These are phyloP conservation scores for Aplidium turbinatum DNA, from an alignment of 23 tunicate genomes.

Conservation along the genomic window DNA sequence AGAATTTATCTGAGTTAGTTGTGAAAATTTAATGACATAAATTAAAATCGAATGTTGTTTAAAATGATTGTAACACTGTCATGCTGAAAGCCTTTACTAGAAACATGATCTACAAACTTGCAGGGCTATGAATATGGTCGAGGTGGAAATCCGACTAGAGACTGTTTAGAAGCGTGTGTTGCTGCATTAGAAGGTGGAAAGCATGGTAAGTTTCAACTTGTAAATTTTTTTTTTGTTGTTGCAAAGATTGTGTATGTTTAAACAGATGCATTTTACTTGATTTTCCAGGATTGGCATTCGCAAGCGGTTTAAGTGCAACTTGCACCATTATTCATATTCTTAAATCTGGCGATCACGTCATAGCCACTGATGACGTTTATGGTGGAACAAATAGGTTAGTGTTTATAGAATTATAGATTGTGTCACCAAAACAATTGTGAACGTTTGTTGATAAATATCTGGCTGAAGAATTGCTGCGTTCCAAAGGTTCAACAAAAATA, in stretches of 20 bases:
- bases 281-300: slow-evolving; percentile 71
- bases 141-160: slow-evolving; percentile 97
- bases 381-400: slow-evolving; percentile 94
- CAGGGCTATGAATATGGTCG: slow-evolving; percentile 94
- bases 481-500: too few relatives aligned
- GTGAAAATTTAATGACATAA: too few relatives aligned
- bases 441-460: too few relatives aligned
- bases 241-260: background rate
- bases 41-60: too few relatives aligned
- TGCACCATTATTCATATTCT: slow-evolving; percentile 58
- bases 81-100: too few relatives aligned
- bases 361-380: slow-evolving; percentile 94
- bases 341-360: slow-evolving; percentile 93
- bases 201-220: slow-evolving; percentile 49
- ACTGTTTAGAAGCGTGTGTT: slow-evolving; percentile 84
- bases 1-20: too few relatives aligned
- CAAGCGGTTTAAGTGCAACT: slow-evolving; percentile 93
- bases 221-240: background rate
- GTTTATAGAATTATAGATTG: background rate
- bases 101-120: too few relatives aligned
- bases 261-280: background rate
- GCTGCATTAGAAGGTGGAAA: slow-evolving; percentile 93
- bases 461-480: too few relatives aligned
- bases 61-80: too few relatives aligned
- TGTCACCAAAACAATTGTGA: too few relatives aligned